These are phyloP conservation scores for Mareca strepera DNA, from an alignment of 2,797 vertebrate genomes.

Conservation along the genomic window DNA sequence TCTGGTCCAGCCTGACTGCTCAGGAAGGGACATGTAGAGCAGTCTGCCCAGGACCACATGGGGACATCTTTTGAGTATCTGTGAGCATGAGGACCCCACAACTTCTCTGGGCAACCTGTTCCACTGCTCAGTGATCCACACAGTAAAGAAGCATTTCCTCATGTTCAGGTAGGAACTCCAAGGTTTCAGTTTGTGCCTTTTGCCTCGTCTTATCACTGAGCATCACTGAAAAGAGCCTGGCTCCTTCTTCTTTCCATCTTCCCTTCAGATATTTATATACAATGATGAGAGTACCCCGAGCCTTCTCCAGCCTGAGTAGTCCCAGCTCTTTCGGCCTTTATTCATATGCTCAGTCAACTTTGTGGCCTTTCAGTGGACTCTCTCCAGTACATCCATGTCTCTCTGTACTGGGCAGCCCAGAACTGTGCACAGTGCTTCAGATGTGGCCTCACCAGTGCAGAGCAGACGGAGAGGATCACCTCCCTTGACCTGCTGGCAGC, in stretches of 20 bases:
- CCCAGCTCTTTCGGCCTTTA: background rate
- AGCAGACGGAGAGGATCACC: background rate
- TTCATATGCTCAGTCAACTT: background rate
- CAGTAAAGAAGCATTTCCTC: background rate
- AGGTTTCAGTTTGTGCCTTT: background rate
- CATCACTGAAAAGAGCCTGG: background rate
- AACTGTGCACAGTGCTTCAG: background rate
- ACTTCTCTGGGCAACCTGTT: background rate
- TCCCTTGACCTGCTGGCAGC: background rate
- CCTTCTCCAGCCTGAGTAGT: background rate
- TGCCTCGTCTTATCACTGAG: background rate
- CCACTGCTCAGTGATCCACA: background rate
- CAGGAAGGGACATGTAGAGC: background rate
- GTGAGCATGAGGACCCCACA: background rate
- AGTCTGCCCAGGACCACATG: background rate
- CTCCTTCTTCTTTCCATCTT: background rate
- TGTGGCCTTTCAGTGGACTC: background rate
- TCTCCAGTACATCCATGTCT: background rate
- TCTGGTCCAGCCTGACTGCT: background rate
- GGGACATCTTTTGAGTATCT: background rate
- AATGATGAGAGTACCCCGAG: background rate
- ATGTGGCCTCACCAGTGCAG: background rate
- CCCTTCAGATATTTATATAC: background rate
- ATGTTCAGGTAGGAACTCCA: background rate
- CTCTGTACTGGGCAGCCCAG: background rate